phyloP scores from a whole-genome alignment of 2,888 invertebrate species.

The Apodemia duryi region DNA sequence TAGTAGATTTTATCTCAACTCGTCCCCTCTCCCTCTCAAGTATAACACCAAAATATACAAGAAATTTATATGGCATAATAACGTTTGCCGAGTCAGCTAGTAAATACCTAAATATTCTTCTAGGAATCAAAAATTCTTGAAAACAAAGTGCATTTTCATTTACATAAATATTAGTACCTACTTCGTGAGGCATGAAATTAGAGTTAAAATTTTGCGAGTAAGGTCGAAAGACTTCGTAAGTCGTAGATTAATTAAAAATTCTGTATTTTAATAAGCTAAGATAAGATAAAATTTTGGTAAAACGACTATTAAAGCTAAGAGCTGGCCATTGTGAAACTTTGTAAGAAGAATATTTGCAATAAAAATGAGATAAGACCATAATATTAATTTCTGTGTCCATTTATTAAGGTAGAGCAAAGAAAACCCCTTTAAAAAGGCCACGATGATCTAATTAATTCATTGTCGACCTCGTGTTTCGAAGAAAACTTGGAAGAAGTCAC shows the following conservation, averaged over 20 bases:
- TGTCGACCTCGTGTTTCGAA: neutral
- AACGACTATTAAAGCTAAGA: neutral
- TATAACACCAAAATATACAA: no score
- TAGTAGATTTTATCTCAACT: no score
- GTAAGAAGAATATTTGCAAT: constrained; percentile 14
- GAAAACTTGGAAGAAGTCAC: neutral
- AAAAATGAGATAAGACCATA: constrained; percentile 14
- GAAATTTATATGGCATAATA: no score
- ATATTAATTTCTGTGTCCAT: constrained; percentile 15
- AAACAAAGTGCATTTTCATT: neutral
- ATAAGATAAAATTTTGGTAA: neutral
- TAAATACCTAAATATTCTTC: no score
- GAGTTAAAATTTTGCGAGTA: neutral
- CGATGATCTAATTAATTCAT: constrained; percentile 4
- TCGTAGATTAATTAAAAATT: neutral
- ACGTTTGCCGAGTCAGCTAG: no score
- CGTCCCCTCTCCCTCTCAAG: no score
- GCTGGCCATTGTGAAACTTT: constrained; percentile 10
- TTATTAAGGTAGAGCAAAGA: constrained; percentile 7
- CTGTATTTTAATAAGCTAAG: constrained; percentile 2
- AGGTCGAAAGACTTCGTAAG: neutral
- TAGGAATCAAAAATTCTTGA: neutral
- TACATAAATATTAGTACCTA: neutral
- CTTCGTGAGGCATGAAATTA: neutral
- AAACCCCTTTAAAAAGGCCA: constrained; percentile 4